Evolutionary conservation across 2,113 vertebrate genomes (phyloP), one percentile per base, ranked within the genome.

Genomic region (Periophthalmodon schlosseri): DNA sequence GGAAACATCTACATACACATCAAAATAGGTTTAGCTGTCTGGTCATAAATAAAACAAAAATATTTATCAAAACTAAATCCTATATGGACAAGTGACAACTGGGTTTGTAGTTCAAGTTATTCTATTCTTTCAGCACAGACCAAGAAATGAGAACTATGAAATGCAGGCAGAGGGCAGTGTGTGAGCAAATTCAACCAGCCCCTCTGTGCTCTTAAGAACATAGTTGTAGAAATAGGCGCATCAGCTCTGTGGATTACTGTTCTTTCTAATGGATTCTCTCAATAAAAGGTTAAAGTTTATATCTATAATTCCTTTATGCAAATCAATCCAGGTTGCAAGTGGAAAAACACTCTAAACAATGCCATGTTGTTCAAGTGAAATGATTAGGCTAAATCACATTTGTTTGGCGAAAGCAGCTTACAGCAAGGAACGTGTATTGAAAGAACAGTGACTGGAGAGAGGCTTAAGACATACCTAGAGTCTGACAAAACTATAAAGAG

Each of bases 331-430:
- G 64, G 65, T 39, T 34, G 69, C 65, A 54, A 81, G 79, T 77
- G 75, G 72, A 87, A 86, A 90, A 91, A 89, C 80, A 84, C 82
- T 11, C 14, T 46, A 81, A 92, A 93, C 92, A 93, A 93, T 92
- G 83, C 89, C 70, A 76, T 85, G 87, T 91, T 93, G 92, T 93
- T 82, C 88, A 83, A 88, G 90, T 80, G 87, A 89, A 92, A 92
- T 88, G 84, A 90, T 92, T 90, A 91, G 82, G 77, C 87, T 84
- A 88, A 91, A 93, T 91, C 89, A 91, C 89, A 89, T 90, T 92
- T 91, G 84, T 87, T 88, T 85, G 87, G 84, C 82, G 78, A 93
- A 93, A 93, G 90, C 89, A 80, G 90, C 90, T 93, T 93, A 92
- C 73, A 80, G 79, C 83, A 52, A 81, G 88, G 87, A 82, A 82